These are phyloP conservation scores for Tyria jacobaeae DNA, from an alignment of 2,888 invertebrate genomes.

Conservation along the genomic window DNA sequence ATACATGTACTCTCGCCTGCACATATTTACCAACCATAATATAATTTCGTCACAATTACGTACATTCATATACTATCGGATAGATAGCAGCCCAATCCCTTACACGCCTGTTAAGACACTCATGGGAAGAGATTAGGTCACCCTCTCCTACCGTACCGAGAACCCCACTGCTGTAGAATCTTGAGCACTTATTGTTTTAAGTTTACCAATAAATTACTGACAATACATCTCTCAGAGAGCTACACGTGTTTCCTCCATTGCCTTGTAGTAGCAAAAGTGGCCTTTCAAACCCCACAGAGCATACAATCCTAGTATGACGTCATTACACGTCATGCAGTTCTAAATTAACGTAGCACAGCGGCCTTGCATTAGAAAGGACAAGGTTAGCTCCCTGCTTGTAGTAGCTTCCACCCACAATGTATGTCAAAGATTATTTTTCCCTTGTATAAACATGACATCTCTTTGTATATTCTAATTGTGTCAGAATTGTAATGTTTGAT, in stretches of 20 bases:
- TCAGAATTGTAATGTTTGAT: background rate
- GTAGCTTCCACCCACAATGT: conserved; percentile 35
- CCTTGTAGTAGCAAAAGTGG: background rate
- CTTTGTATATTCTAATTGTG: background rate
- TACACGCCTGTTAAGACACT: too few species aligned
- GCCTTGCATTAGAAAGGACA: conserved; percentile 54
- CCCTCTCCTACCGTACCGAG: too few species aligned
- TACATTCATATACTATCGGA: too few species aligned
- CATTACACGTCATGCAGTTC: conserved; percentile 37
- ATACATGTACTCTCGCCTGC: too few species aligned
- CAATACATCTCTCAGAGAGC: background rate
- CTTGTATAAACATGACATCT: conserved; percentile 19
- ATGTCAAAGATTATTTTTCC: conserved; percentile 22
- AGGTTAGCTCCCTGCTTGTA: conserved; percentile 45
- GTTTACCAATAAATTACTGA: too few species aligned
- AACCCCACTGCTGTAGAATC: too few species aligned
- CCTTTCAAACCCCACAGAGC: conserved; percentile 13
- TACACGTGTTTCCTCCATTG: conserved; percentile 3
- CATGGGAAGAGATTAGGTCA: too few species aligned
- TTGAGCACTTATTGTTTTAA: too few species aligned
- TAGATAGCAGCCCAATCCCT: too few species aligned
- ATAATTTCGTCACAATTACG: too few species aligned
- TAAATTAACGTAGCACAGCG: conserved; percentile 29
- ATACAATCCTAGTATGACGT: conserved; percentile 28
- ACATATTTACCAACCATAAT: too few species aligned